phyloP scores from a whole-genome alignment of 2,888 invertebrate genomes.

The Leucoptera coffeella region DNA sequence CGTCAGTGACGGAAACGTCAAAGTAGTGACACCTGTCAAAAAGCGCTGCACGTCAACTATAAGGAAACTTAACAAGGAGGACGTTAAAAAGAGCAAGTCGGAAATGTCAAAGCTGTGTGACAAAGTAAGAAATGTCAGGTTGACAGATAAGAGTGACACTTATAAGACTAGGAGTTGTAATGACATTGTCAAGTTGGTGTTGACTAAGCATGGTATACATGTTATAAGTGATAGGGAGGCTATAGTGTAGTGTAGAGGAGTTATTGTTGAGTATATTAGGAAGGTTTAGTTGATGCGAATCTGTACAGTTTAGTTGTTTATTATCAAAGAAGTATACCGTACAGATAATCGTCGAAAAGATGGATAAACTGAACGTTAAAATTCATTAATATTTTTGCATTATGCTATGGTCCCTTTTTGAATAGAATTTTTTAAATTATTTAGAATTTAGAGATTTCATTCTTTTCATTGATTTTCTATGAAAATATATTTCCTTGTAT shows the following conservation, averaged over 20 bases:
- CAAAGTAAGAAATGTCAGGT: slow-evolving; percentile 34
- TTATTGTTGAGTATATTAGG: too few relatives aligned
- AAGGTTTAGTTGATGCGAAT: too few relatives aligned
- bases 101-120: slow-evolving; percentile 48
- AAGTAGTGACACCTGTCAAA: slow-evolving; percentile 13
- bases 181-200: slow-evolving; percentile 64
- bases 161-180: slow-evolving; percentile 44
- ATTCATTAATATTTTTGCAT: too few relatives aligned
- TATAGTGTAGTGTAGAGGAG: slow-evolving; percentile 47
- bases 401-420: too few relatives aligned
- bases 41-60: slow-evolving; percentile 37
- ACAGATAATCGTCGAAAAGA: too few relatives aligned
- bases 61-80: slow-evolving; percentile 20
- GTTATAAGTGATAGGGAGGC: slow-evolving; percentile 76
- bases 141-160: slow-evolving; percentile 25
- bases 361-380: too few relatives aligned
- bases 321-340: too few relatives aligned
- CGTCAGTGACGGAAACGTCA: slow-evolving; percentile 34
- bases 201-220: slow-evolving; percentile 72
- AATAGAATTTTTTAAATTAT: too few relatives aligned
- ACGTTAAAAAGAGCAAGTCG: slow-evolving; percentile 34
- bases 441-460: too few relatives aligned
- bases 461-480: too few relatives aligned
- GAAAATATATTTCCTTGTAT: too few relatives aligned
- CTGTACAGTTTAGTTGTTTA: too few relatives aligned